These are phyloP conservation scores for Tipula lateralis DNA, from an alignment of 2,888 invertebrate genomes.

Conservation along the genomic window DNA sequence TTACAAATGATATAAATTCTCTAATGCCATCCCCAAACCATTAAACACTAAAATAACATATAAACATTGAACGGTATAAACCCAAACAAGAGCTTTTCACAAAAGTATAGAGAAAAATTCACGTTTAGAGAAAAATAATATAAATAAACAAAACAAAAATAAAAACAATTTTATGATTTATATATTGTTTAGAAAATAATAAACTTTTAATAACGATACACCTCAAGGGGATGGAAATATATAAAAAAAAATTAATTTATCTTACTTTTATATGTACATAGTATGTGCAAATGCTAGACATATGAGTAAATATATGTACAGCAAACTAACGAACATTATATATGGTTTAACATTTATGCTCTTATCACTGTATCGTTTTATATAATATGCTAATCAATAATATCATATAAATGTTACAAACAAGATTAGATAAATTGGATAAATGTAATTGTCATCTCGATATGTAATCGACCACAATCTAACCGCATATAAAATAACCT, in stretches of 20 bases:
- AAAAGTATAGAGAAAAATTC: not conserved
- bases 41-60: not conserved
- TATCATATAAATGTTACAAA: not conserved
- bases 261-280: not conserved
- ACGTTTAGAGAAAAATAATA: not conserved
- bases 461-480: not conserved
- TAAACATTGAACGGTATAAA: not conserved
- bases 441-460: not conserved
- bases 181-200: slow-evolving; percentile 11
- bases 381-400: not conserved
- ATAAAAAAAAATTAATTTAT: not conserved
- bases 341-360: not conserved
- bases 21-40: not conserved
- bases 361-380: not conserved
- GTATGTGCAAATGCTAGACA: too few species aligned
- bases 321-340: not conserved
- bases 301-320: too few species aligned
- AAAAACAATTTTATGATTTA: slow-evolving; percentile 11
- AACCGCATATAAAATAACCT: not conserved
- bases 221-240: not conserved
- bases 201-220: slow-evolving; percentile 15
- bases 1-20: not conserved
- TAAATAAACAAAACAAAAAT: not conserved
- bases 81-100: not conserved
- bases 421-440: not conserved